These are phyloP conservation scores for Megaceryle torquata DNA, from an alignment of 2,113 vertebrate genomes.

Conservation along the genomic window DNA sequence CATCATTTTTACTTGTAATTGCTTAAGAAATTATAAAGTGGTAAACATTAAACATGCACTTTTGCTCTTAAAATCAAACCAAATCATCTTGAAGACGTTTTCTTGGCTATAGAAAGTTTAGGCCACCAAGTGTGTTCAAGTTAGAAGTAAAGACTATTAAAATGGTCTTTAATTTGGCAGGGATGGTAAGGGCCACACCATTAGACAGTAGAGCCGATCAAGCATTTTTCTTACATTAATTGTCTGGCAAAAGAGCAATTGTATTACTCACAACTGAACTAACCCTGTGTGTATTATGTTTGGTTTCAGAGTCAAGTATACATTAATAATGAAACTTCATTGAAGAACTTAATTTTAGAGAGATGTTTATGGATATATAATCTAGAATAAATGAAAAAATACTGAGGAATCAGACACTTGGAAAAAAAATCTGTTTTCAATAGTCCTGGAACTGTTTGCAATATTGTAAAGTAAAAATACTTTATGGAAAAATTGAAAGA, in stretches of 20 bases:
- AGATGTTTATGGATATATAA: neutral
- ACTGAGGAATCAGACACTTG: neutral
- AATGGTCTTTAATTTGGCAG: slow-evolving; percentile 8
- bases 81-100: slow-evolving; percentile 21
- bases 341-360: neutral
- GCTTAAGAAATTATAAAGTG: slow-evolving; percentile 22
- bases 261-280: neutral
- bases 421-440: neutral
- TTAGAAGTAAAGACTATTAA: neutral
- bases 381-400: neutral
- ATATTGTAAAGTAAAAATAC: neutral
- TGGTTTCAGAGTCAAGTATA: neutral
- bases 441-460: neutral
- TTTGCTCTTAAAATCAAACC: slow-evolving; percentile 9
- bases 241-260: neutral
- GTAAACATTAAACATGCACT: slow-evolving; percentile 14
- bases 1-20: neutral
- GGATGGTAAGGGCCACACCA: neutral
- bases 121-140: neutral
- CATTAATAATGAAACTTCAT: neutral
- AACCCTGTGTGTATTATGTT: neutral
- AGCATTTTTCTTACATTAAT: neutral
- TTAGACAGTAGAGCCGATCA: neutral
- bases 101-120: neutral
- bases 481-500: neutral